Base-by-base conservation (phyloP, 2,113 vertebrate genomes). In the Craseonycteris thonglongyai region DNA sequence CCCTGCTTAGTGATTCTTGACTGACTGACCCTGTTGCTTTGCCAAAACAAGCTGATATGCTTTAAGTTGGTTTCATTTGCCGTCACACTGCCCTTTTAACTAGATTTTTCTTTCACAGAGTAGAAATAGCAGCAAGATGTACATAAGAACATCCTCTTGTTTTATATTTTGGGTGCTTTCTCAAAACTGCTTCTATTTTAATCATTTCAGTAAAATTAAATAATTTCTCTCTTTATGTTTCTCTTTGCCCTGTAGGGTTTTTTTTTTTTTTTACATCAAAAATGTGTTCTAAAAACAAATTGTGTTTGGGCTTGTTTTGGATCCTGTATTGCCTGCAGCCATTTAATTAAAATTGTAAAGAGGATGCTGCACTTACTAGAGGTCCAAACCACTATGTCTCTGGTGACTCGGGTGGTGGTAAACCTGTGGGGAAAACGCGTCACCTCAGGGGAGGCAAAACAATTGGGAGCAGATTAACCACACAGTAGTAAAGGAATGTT, bases 251-350 rank as follows among this genome's bases (percentile, higher is more conserved):
- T 66, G 1, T 92, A 94, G 63, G n/a, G n/a, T n/a, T n/a, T n/a
- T n/a, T n/a, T n/a, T n/a, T n/a, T 87, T 85, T 79, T 74, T n/a
- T 66, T 59, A 38, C n/a, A 88, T 88, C 68, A 47, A 58, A 96
- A 65, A 13, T 58, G 30, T 68, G 38, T 79, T 79, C 26, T 7
- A 74, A 71, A 84, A 42, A 75, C 56, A 87, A 83, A 79, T 35
- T 68, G 56, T 76, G 71, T 35, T 78, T 83, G 92, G 72, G 40
- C 58, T 49, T 54, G 0, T 85, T 40, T 58, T 79, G 42, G 69
- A 40, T 93, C 56, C 35, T 66, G 10, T 47, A 69, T 74, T 56
- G 30, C 30, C 56, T 87, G 33, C 21, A 79, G 72, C 8, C 18
- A 14, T 86, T 71, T 89, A 40, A 58, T 82, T 66, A 92, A 59